Evolutionary conservation across 1,140 invertebrate species (phyloP).

Genomic region (Zaprionus camerounensis): DNA sequence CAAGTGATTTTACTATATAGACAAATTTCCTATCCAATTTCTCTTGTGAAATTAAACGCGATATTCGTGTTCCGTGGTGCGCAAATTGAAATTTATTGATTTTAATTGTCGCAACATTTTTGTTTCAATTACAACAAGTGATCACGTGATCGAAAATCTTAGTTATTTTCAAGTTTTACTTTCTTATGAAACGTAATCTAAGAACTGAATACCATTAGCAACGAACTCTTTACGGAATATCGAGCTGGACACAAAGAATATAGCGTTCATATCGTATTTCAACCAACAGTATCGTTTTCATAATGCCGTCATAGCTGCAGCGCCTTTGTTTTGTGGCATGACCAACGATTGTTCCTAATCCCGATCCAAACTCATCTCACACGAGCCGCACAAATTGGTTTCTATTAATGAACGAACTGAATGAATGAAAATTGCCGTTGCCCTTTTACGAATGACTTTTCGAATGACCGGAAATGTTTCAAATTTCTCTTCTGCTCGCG

Average conservation of each 20-base stretch:
- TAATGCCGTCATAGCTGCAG: background rate
- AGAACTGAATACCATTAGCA: background rate
- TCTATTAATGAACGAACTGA: conserved; percentile 67
- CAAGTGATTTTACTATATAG: background rate
- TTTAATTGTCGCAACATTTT: background rate
- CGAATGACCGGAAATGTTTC: conserved; percentile 61
- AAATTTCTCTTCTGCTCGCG: conserved; percentile 64
- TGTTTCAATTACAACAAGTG: conserved; percentile 11
- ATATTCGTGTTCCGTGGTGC: background rate
- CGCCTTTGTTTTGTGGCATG: conserved; percentile 17
- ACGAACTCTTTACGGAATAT: background rate
- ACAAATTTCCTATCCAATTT: background rate
- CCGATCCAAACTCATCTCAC: conserved; percentile 33
- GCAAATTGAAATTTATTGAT: conserved; percentile 11
- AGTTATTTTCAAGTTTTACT: background rate
- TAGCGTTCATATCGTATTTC: background rate
- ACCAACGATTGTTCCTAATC: conserved; percentile 30
- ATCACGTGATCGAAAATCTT: background rate
- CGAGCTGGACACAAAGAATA: background rate
- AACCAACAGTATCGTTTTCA: background rate
- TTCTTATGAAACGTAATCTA: background rate
- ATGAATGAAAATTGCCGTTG: conserved; percentile 52
- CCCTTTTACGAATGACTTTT: conserved; percentile 21
- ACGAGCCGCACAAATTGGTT: conserved; percentile 59
- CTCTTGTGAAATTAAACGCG: background rate